Percentiles rank a stretch among this genome's conserved stretches.
phyloP scores from a whole-genome alignment of 2,113 vertebrate genomes.

The Montifringilla adamsi region DNA sequence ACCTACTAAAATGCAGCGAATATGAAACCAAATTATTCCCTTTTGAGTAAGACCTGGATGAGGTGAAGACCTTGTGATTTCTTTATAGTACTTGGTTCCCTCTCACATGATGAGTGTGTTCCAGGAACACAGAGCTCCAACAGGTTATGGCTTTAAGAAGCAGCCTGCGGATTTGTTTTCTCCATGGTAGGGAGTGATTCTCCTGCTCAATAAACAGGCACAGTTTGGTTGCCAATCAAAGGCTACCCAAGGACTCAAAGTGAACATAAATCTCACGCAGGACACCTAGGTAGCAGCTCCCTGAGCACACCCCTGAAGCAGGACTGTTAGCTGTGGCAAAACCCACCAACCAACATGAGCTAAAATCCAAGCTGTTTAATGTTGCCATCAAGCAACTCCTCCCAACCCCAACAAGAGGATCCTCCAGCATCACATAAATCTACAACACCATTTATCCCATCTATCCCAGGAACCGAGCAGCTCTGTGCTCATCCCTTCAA shows the following conservation, averaged over 20 bases:
- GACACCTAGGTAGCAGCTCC: neutral
- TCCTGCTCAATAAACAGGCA: neutral
- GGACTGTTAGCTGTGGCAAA: neutral
- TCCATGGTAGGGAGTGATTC: neutral
- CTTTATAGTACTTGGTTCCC: neutral
- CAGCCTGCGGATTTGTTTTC: neutral
- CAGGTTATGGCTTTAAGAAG: neutral
- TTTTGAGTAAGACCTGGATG: neutral
- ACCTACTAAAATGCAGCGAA: neutral
- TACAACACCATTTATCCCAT: neutral
- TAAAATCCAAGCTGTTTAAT: neutral
- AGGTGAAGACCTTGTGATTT: neutral
- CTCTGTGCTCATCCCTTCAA: neutral
- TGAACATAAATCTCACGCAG: neutral
- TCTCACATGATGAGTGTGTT: neutral
- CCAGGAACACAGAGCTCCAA: neutral
- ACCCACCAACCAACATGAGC: neutral
- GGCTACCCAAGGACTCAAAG: neutral
- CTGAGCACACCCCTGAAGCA: neutral
- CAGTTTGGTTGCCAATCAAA: neutral
- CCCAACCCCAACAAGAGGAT: neutral
- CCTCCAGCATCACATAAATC: neutral
- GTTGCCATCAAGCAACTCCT: neutral
- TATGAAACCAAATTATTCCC: neutral
- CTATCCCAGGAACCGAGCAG: neutral